phyloP scores from a whole-genome alignment of 2,113 vertebrate genomes.

The Oryzias javanicus region DNA sequence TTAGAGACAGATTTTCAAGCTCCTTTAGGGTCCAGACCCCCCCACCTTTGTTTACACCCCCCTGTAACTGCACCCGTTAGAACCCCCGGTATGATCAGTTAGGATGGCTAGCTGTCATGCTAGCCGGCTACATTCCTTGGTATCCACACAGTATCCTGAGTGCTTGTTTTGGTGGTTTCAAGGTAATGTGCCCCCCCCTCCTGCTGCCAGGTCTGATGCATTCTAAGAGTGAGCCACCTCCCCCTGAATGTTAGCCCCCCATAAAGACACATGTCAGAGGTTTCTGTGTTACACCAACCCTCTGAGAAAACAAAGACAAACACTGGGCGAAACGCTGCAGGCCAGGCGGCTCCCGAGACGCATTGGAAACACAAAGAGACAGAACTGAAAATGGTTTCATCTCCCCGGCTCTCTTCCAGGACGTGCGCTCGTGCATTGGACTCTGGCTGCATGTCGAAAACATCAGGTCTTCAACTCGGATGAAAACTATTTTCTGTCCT shows the following conservation, averaged over 20 bases:
- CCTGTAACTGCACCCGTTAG: conserved; percentile 19
- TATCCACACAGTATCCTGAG: conserved; percentile 67
- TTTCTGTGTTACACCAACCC: conserved; percentile 56
- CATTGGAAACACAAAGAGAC: not conserved
- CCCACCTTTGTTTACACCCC: not conserved
- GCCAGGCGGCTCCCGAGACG: no score
- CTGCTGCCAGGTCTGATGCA: conserved; percentile 42
- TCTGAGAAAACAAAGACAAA: conserved; percentile 6
- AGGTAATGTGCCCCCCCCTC: conserved; percentile 58
- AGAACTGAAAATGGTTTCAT: conserved; percentile 17
- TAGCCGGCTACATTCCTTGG: conserved; percentile 79
- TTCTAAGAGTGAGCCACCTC: conserved; percentile 42
- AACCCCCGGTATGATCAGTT: conserved; percentile 7
- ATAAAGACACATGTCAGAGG: conserved; percentile 80
- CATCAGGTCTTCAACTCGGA: not conserved
- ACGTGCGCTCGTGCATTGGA: conserved; percentile 1
- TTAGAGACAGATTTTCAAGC: conserved; percentile 26
- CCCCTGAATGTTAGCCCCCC: conserved; percentile 65
- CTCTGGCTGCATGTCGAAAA: conserved; percentile 43
- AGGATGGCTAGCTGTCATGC: conserved; percentile 23
- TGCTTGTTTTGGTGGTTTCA: conserved; percentile 73
- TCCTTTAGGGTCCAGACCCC: conserved; percentile 17
- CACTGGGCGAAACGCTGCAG: not conserved
- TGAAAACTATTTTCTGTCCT: no score
- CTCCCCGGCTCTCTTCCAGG: not conserved